Evolutionary conservation across 2,113 vertebrate species (phyloP), one percentile per base, ranked within the genome.

Genomic region (Platycercus adscitus): DNA sequence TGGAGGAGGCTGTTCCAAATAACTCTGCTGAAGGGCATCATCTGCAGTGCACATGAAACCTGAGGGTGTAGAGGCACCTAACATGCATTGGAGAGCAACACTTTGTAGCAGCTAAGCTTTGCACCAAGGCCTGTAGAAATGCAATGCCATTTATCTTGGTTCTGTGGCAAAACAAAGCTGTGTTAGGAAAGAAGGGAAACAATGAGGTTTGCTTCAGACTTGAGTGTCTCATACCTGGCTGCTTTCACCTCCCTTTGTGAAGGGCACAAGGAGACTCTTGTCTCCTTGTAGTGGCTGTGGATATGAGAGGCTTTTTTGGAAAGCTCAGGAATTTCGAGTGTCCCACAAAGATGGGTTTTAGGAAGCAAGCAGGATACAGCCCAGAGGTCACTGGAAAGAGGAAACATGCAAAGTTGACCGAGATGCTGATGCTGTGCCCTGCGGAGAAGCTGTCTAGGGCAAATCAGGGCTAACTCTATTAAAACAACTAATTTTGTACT

Each of bases 331-430:
- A 26, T 66, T 50, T 77, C 7, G 1, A 10, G 9, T 85, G 33
- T 8, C 33, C 35, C 3, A 9, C 33, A 31, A 28, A 44, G 73
- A 37, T 19, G 35, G n/a, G 76, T 44, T 86, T 44, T 60, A 69
- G 14, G 81, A 87, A 87, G 50, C 25, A 72, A 79, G 70, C 55
- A 78, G 26, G 19, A 7, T 7, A 13, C 53, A 49, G 58, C 75
- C 39, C 46, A 58, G 63, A 44, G 26, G 56, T 31, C 29, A 33
- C 64, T 28, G 47, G 37, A 8, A 41, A 26, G 70, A 41, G 47
- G 39, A 47, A 39, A 29, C 0, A 1, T 3, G 4, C 0, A 1
- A 37, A 73, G 37, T 4, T 85, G 71, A 12, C 28, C 7, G 0
- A 2, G 39, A 2, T 77, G 44, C 41, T 88, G 68, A 49, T 47